Conservation (phyloP, 1,140 invertebrate genomes). For the Gonioctena quinquepunctata region DNA sequence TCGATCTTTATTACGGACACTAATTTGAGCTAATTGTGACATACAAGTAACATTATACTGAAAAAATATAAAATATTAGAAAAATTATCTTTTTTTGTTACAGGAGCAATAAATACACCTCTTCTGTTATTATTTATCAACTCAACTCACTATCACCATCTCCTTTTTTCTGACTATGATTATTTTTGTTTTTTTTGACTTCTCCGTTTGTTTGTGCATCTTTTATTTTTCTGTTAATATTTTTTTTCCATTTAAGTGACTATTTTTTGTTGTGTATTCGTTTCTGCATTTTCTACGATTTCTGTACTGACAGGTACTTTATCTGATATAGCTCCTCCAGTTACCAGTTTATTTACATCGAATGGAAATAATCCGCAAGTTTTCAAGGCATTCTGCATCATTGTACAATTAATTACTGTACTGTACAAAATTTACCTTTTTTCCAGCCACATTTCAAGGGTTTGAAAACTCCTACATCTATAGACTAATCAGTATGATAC, state of each 20-base stretch:
- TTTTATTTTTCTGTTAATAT: not conserved
- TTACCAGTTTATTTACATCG: slow-evolving; percentile 14
- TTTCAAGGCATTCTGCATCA: slow-evolving; percentile 37
- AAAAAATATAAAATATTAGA: no score
- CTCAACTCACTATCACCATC: not conserved
- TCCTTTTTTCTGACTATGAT: not conserved
- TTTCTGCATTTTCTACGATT: not conserved
- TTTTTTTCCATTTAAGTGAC: no score
- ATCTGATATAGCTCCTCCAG: not conserved
- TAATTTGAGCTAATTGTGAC: no score
- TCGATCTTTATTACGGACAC: no score
- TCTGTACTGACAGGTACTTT: not conserved
- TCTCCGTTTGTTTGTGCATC: not conserved
- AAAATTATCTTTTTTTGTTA: no score
- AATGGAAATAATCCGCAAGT: slow-evolving; percentile 36
- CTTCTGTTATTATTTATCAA: no score
- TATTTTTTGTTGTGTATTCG: not conserved
- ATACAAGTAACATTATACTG: no score
- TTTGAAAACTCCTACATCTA: slow-evolving; percentile 23
- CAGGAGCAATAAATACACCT: no score
- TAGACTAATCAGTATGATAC: slow-evolving; percentile 10
- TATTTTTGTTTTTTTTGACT: not conserved
- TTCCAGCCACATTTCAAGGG: slow-evolving; percentile 12
- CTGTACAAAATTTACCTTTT: slow-evolving; percentile 6
- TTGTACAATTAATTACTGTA: slow-evolving; percentile 10